Percentiles rank a stretch among this genome's conserved stretches.
Conservation (phyloP, 1,140 invertebrate species). For the Plectrocnemia conspersa region DNA sequence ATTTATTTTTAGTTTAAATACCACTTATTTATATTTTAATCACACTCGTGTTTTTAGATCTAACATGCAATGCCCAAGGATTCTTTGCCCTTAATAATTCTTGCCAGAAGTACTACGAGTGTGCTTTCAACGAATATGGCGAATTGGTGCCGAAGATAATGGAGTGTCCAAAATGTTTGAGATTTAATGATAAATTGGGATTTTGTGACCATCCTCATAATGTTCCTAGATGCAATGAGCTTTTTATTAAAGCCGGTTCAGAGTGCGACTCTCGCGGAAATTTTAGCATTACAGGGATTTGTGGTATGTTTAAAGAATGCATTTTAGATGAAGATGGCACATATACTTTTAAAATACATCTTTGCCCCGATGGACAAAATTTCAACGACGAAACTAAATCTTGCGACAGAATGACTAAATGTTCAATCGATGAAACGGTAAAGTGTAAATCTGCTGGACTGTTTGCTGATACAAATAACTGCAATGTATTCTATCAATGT, state of each 20-base stretch:
- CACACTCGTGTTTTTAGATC: conserved; percentile 11
- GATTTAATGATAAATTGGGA: conserved; percentile 25
- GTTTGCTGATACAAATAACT: conserved; percentile 16
- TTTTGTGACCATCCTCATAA: conserved; percentile 26
- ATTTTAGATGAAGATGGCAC: conserved; percentile 7
- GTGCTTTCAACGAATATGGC: conserved; percentile 19
- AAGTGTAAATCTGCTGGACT: conserved; percentile 13
- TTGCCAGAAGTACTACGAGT: conserved; percentile 25
- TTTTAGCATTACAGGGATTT: conserved; percentile 14
- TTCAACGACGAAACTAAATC: conserved; percentile 22
- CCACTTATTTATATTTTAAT: background rate
- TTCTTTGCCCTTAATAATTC: conserved; percentile 23
- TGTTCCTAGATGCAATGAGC: conserved; percentile 19
- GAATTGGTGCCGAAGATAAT: conserved; percentile 10
- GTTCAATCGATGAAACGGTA: background rate
- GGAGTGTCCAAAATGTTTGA: conserved; percentile 27
- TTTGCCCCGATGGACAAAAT: conserved; percentile 19
- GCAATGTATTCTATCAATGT: conserved; percentile 25
- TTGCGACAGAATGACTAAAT: conserved; percentile 6
- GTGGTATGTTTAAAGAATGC: conserved; percentile 25
- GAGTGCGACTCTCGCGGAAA: conserved; percentile 10
- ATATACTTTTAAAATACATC: conserved; percentile 9
- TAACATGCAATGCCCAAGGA: conserved; percentile 15
- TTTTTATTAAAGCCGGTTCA: background rate
- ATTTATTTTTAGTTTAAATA: conserved; percentile 2